These are phyloP conservation scores for Drosophila sordidapex DNA, from an alignment of 2,888 invertebrate genomes.

Conservation along the genomic window DNA sequence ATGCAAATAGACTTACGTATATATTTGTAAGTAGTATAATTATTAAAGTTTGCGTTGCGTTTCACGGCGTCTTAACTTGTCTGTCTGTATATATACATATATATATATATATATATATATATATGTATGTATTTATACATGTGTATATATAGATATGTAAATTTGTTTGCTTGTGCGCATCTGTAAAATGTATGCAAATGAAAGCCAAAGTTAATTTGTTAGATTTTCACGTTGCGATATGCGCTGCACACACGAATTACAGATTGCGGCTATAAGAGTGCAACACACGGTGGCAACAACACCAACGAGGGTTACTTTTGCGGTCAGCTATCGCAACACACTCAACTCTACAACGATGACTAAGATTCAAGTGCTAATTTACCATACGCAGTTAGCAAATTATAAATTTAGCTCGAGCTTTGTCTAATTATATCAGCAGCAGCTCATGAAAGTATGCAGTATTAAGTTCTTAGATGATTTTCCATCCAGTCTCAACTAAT, in stretches of 20 bases:
- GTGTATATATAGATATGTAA: slow-evolving; percentile 1
- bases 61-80: slow-evolving; percentile 55
- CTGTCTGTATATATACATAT: slow-evolving; percentile 9
- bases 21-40: slow-evolving; percentile 35
- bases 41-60: slow-evolving; percentile 62
- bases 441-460: slow-evolving; percentile 11
- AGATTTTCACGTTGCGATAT: slow-evolving; percentile 70
- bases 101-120: slow-evolving; percentile 13
- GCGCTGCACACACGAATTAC: slow-evolving; percentile 22
- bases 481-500: not conserved
- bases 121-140: slow-evolving; percentile 13
- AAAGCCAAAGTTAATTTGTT: slow-evolving; percentile 79
- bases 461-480: not conserved
- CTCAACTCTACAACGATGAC: slow-evolving; percentile 12
- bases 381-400: not conserved
- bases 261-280: slow-evolving; percentile 33
- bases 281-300: slow-evolving; percentile 29
- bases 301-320: slow-evolving; percentile 28
- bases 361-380: slow-evolving; percentile 13
- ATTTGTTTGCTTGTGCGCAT: slow-evolving; percentile 30
- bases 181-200: slow-evolving; percentile 71
- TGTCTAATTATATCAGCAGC: not conserved
- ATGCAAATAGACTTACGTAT: slow-evolving; percentile 11
- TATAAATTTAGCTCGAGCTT: not conserved
- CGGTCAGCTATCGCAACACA: slow-evolving; percentile 43